Conservation (phyloP, 1,140 invertebrate genomes). For the Drosophila pallidifrons region DNA sequence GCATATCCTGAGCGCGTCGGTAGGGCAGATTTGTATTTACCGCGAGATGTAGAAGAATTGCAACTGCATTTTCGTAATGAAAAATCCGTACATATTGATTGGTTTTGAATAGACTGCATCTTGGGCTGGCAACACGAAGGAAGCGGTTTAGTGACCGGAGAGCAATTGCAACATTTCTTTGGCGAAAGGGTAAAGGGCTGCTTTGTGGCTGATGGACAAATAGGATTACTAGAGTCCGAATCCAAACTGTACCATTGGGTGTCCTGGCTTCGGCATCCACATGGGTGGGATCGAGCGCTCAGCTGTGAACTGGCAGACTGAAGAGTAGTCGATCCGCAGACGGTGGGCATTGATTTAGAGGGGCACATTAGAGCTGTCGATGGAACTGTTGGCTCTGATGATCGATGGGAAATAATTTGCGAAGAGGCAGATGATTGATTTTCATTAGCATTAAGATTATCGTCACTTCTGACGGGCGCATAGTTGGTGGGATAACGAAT, state of each 20-base stretch:
- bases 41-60: not conserved
- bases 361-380: not conserved
- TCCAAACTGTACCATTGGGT: not conserved
- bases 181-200: not conserved
- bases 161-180: not conserved
- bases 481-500: slow-evolving; percentile 42
- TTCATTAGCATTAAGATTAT: not conserved
- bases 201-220: not conserved
- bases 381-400: not conserved
- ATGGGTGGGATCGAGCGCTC: not conserved
- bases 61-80: not conserved
- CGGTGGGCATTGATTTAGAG: not conserved
- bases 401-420: not conserved
- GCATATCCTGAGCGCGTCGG: not conserved
- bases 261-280: not conserved
- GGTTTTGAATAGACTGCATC: too few species aligned
- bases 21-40: not conserved
- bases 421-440: not conserved
- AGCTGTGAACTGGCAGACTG: not conserved
- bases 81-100: too few species aligned
- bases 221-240: not conserved
- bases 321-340: not conserved
- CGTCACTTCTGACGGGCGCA: not conserved
- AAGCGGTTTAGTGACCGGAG: too few species aligned
- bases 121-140: too few species aligned